Evolutionary conservation across 64 coral and sea anemone species (phyloP).

Genomic region (Actinia tenebrosa): DNA sequence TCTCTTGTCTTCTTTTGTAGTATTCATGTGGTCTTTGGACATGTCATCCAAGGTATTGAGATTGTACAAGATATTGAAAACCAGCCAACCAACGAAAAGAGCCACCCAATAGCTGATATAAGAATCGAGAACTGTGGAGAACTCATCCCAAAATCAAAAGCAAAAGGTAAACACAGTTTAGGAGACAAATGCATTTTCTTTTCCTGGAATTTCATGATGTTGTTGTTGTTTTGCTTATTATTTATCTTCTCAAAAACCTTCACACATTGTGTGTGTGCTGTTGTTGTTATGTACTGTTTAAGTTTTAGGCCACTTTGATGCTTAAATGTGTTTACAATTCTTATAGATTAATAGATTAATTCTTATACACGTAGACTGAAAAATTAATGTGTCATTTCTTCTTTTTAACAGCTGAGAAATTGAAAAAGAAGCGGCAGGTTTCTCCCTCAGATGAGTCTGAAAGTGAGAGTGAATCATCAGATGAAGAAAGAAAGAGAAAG

Average conservation of each 20-base stretch:
- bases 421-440: slow-evolving; percentile 10
- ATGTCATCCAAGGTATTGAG: slow-evolving; percentile 90
- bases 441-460: neutral
- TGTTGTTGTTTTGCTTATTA: too few species aligned
- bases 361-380: too few species aligned
- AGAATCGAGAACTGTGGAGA: slow-evolving; percentile 89
- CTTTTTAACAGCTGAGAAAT: slow-evolving; percentile 19
- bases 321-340: too few species aligned
- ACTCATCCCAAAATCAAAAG: slow-evolving; percentile 86
- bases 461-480: slow-evolving; percentile 51
- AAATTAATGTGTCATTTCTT: neutral
- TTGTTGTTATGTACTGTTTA: too few species aligned
- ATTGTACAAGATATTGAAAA: slow-evolving; percentile 80
- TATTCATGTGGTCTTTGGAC: slow-evolving; percentile 91
- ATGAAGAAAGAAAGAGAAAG: slow-evolving; percentile 47
- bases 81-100: slow-evolving; percentile 84
- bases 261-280: too few species aligned
- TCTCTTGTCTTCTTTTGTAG: slow-evolving; percentile 28
- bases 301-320: too few species aligned
- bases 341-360: too few species aligned
- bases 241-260: too few species aligned
- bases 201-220: too few species aligned
- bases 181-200: too few species aligned
- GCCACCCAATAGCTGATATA: slow-evolving; percentile 64
- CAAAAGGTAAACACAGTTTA: slow-evolving; percentile 45